A percentile compares a stretch with the other conserved stretches of the same genome.
Conservation (phyloP, 2,797 vertebrate species). For the Myotis vivesi region DNA sequence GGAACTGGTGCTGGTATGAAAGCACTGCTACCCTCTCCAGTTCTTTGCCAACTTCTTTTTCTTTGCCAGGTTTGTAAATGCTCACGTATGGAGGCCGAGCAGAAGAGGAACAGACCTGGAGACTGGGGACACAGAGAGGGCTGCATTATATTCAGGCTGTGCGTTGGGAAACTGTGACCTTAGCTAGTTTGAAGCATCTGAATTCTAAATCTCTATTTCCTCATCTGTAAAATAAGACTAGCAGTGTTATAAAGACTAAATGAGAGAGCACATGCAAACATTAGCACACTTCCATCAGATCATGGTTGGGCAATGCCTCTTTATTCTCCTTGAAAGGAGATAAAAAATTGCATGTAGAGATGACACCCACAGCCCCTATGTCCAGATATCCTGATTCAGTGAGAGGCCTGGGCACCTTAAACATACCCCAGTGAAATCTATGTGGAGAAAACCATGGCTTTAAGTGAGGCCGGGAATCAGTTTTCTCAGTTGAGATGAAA, state of each 20-base stretch:
- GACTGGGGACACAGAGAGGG: neutral
- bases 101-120: neutral
- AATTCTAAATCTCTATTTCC: neutral
- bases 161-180: neutral
- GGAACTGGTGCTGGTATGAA: neutral
- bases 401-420: neutral
- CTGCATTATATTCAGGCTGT: neutral
- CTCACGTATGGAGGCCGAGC: neutral
- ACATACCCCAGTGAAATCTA: neutral
- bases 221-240: neutral
- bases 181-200: neutral
- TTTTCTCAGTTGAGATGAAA: neutral
- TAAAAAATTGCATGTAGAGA: neutral
- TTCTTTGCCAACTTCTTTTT: neutral
- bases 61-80: neutral
- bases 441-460: neutral
- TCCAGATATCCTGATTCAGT: neutral
- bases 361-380: accelerated
- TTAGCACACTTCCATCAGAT: neutral
- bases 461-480: neutral
- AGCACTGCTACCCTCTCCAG: neutral
- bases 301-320: neutral
- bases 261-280: neutral
- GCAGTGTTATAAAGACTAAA: neutral
- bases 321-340: neutral